Conservation (phyloP, 2,797 vertebrate species). For the Miichthys miiuy region DNA sequence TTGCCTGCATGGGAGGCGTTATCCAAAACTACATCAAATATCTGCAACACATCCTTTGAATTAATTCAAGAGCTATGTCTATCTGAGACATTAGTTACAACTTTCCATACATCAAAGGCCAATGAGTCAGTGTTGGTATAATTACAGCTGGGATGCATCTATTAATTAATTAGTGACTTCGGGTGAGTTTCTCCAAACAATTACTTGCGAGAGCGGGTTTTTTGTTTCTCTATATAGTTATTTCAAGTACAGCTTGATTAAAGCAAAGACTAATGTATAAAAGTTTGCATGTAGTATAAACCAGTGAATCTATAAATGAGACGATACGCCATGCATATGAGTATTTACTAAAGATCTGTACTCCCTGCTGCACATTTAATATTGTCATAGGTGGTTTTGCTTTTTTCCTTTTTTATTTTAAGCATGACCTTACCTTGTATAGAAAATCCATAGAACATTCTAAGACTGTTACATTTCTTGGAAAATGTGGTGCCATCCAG, state of each 20-base stretch:
- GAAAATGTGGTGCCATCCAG: conserved; percentile 37
- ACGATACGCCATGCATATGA: background rate
- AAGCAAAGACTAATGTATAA: conserved; percentile 7
- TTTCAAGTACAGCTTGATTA: conserved; percentile 23
- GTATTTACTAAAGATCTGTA: background rate
- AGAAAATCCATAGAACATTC: conserved; percentile 4
- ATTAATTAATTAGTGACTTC: conserved; percentile 72
- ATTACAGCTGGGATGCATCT: conserved; percentile 70
- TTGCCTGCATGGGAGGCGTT: conserved; percentile 10
- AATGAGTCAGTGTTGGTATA: conserved; percentile 64
- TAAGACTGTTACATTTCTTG: background rate
- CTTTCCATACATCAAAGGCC: conserved; percentile 67
- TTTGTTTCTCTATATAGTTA: conserved; percentile 30
- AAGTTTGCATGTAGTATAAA: background rate
- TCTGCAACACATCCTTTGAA: conserved; percentile 37
- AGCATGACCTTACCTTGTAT: background rate
- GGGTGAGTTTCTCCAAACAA: conserved; percentile 58
- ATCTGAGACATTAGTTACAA: conserved; percentile 58
- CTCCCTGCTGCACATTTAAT: background rate
- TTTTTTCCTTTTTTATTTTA: background rate
- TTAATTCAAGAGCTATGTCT: conserved; percentile 33
- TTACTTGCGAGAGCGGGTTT: conserved; percentile 28
- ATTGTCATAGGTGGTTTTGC: background rate
- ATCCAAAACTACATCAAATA: conserved; percentile 40
- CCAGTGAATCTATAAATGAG: conserved; percentile 8